A percentile compares a stretch with the other conserved stretches of the same genome.
Evolutionary conservation across 2,888 invertebrate species (phyloP).

Genomic region (Tineola bisselliella): DNA sequence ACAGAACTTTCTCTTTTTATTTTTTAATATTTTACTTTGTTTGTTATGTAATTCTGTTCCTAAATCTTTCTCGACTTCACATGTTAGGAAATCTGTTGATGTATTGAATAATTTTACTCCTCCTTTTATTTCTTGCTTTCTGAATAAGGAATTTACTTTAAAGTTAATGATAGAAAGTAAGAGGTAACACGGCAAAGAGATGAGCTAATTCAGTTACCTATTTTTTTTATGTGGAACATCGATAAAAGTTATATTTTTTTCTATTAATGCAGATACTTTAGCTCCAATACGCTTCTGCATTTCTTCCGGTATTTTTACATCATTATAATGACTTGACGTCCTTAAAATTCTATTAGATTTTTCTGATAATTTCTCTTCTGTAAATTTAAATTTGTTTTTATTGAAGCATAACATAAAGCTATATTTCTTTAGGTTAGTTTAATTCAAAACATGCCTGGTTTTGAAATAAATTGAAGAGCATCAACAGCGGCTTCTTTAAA

Average conservation of each 20-base stretch:
- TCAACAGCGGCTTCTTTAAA: conserved; percentile 60
- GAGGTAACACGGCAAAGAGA: no score
- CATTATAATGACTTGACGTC: conserved; percentile 60
- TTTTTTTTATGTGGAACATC: conserved; percentile 22
- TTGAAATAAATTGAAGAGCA: background rate
- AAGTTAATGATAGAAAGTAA: background rate
- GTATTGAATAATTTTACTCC: conserved; percentile 57
- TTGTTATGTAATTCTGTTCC: conserved; percentile 41
- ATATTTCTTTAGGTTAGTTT: background rate
- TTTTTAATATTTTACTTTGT: conserved; percentile 35
- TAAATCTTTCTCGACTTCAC: conserved; percentile 39
- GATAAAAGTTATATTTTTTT: conserved; percentile 50
- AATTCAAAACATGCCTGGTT: background rate
- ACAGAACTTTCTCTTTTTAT: conserved; percentile 24
- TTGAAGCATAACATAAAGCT: background rate
- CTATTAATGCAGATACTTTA: conserved; percentile 56
- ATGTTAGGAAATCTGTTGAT: conserved; percentile 45
- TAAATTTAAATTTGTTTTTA: background rate
- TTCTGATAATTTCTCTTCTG: conserved; percentile 21
- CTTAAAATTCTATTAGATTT: conserved; percentile 50
- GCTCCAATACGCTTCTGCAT: conserved; percentile 61
- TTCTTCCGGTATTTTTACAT: conserved; percentile 60
- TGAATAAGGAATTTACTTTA: conserved; percentile 18
- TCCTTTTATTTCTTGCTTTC: conserved; percentile 45
- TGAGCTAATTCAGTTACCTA: background rate